phyloP scores from a whole-genome alignment of 1,140 invertebrate species.

The Zophobas morio region DNA sequence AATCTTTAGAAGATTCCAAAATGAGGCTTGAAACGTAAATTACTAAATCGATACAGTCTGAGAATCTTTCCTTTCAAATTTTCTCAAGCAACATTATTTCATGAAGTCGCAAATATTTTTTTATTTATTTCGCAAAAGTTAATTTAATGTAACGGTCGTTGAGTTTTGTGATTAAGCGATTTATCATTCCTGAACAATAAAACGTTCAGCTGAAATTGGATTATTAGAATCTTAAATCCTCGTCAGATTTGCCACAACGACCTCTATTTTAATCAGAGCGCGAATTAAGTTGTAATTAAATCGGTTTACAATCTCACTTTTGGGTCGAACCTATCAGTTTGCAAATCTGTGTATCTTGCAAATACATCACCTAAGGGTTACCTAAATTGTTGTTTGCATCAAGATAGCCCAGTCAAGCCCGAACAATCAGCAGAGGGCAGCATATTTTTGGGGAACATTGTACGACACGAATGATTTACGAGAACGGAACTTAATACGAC shows the following conservation, averaged over 20 bases:
- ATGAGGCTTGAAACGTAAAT: slow-evolving; percentile 9
- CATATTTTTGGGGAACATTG: not conserved
- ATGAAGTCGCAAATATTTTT: not conserved
- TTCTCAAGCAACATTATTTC: not conserved
- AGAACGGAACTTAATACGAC: not conserved
- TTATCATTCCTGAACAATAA: too few relatives aligned
- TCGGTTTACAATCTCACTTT: slow-evolving; percentile 36
- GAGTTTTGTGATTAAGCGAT: too few relatives aligned
- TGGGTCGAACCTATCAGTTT: slow-evolving; percentile 25
- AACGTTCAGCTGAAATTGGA: too few relatives aligned
- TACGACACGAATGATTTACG: slow-evolving; percentile 1
- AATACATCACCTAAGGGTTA: slow-evolving; percentile 23
- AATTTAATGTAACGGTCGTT: too few relatives aligned
- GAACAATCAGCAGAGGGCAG: slow-evolving; percentile 7
- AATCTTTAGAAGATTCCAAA: slow-evolving; percentile 14
- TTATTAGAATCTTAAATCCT: too few relatives aligned
- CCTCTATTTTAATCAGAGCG: slow-evolving; percentile 27
- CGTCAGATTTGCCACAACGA: not conserved
- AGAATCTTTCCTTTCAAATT: not conserved
- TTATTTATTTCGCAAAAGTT: not conserved
- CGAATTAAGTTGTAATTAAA: slow-evolving; percentile 36
- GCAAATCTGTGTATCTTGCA: slow-evolving; percentile 21
- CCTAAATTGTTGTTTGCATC: slow-evolving; percentile 34
- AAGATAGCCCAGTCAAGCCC: slow-evolving; percentile 12
- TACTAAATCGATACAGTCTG: slow-evolving; percentile 17